phyloP scores from a whole-genome alignment of 2,797 vertebrate genomes.

The Podarcis siculus region DNA sequence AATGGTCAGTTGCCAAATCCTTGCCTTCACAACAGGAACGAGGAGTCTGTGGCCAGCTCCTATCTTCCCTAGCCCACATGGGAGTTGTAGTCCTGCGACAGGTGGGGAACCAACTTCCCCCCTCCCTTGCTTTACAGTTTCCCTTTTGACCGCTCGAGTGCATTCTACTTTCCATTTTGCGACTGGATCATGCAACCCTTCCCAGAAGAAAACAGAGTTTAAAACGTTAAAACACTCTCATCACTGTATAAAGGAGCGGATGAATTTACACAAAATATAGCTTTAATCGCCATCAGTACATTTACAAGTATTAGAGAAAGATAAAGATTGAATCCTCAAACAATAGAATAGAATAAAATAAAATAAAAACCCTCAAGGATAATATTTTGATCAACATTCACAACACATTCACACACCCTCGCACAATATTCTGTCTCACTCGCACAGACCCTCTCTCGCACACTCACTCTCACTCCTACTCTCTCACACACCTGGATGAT shows the following conservation, averaged over 20 bases:
- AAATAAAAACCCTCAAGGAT: slow-evolving; percentile 54
- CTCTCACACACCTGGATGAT: slow-evolving; percentile 66
- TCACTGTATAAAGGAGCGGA: slow-evolving; percentile 79
- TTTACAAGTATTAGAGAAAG: slow-evolving; percentile 75
- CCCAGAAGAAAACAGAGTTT: slow-evolving; percentile 29
- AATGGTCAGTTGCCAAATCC: slow-evolving; percentile 77
- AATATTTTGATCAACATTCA: slow-evolving; percentile 80
- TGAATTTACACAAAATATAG: slow-evolving; percentile 83
- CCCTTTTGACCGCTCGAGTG: slow-evolving; percentile 96
- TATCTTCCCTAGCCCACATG: not conserved
- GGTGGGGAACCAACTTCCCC: no score
- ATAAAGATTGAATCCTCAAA: slow-evolving; percentile 81
- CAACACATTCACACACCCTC: slow-evolving; percentile 55
- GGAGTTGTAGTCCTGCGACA: not conserved
- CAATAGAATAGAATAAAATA: slow-evolving; percentile 48
- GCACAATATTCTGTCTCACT: no score
- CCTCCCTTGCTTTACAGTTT: slow-evolving; percentile 67
- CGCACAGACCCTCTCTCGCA: slow-evolving; percentile 37
- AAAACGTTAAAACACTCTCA: slow-evolving; percentile 80
- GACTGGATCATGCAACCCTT: slow-evolving; percentile 73
- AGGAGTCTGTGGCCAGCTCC: not conserved
- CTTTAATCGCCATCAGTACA: slow-evolving; percentile 81
- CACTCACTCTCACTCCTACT: slow-evolving; percentile 62
- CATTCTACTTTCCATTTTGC: slow-evolving; percentile 85
- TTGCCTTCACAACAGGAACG: slow-evolving; percentile 68